Percentiles rank a stretch among this genome's conserved stretches.
Conservation (phyloP, 2,888 invertebrate genomes). For the Phengaris alcon region DNA sequence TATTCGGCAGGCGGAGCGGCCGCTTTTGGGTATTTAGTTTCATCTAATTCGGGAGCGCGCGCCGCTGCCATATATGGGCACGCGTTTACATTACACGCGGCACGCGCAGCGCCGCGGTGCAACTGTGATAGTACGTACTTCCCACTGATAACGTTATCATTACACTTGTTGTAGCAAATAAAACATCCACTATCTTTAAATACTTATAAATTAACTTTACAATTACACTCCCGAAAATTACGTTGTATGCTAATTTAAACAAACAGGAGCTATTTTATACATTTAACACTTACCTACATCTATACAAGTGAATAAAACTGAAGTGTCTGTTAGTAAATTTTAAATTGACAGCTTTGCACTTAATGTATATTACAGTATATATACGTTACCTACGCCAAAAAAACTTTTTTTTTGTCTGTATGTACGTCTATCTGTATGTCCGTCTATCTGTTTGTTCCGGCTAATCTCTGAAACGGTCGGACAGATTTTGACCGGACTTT, state of each 20-base stretch:
- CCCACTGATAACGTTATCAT: not conserved
- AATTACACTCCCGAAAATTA: not conserved
- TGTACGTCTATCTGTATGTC: too few relatives aligned
- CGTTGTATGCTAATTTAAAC: not conserved
- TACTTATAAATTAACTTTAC: not conserved
- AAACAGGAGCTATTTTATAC: not conserved
- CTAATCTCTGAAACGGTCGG: too few relatives aligned
- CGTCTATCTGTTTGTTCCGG: too few relatives aligned
- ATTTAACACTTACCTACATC: not conserved
- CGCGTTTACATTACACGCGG: slow-evolving; percentile 34
- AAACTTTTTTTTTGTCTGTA: too few relatives aligned
- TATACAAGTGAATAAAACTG: too few relatives aligned
- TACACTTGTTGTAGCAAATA: not conserved
- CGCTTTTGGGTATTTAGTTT: slow-evolving; percentile 75
- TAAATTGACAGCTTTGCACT: too few relatives aligned
- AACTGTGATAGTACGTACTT: not conserved
- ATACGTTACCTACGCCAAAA: too few relatives aligned
- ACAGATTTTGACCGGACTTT: too few relatives aligned
- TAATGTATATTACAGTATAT: too few relatives aligned
- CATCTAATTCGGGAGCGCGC: slow-evolving; percentile 44
- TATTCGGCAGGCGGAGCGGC: slow-evolving; percentile 70
- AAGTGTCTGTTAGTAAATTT: too few relatives aligned
- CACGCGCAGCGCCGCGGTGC: not conserved
- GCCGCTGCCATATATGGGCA: slow-evolving; percentile 36
- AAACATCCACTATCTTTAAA: not conserved